These are phyloP conservation scores for Poecilus cupreus DNA, from an alignment of 2,888 invertebrate genomes.

Conservation along the genomic window DNA sequence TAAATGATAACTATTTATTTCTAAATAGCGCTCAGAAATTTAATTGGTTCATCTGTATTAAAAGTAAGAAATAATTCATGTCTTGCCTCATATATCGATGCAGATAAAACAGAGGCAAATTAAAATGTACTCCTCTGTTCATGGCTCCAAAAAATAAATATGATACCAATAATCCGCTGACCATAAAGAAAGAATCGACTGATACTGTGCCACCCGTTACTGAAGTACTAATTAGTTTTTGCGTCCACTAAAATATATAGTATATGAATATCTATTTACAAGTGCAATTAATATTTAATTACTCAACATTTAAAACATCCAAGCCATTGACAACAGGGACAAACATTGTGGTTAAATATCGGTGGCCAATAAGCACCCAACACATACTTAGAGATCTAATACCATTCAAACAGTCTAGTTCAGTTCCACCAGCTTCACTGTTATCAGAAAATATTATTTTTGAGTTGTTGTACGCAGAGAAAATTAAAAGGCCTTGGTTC, in stretches of 20 bases:
- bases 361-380: conserved; percentile 73
- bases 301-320: conserved; percentile 68
- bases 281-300: conserved; percentile 47
- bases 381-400: conserved; percentile 73
- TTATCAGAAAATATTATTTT: conserved; percentile 63
- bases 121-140: conserved; percentile 67
- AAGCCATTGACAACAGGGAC: conserved; percentile 69
- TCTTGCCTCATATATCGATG: conserved; percentile 72
- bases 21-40: too few species aligned
- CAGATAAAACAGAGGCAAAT: conserved; percentile 70
- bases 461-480: conserved; percentile 65
- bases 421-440: conserved; percentile 51
- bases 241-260: conserved; percentile 67
- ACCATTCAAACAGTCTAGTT: conserved; percentile 72
- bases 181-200: conserved; percentile 73
- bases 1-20: background rate
- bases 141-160: conserved; percentile 70
- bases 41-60: background rate
- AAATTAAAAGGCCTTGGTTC: conserved; percentile 53
- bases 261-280: conserved; percentile 1
- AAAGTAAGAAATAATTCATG: background rate
- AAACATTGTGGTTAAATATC: conserved; percentile 68
- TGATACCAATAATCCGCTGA: conserved; percentile 72
- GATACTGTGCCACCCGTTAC: conserved; percentile 71
- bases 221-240: conserved; percentile 69